Conservation (phyloP, 2,113 vertebrate species). For the Scytalopus superciliaris region DNA sequence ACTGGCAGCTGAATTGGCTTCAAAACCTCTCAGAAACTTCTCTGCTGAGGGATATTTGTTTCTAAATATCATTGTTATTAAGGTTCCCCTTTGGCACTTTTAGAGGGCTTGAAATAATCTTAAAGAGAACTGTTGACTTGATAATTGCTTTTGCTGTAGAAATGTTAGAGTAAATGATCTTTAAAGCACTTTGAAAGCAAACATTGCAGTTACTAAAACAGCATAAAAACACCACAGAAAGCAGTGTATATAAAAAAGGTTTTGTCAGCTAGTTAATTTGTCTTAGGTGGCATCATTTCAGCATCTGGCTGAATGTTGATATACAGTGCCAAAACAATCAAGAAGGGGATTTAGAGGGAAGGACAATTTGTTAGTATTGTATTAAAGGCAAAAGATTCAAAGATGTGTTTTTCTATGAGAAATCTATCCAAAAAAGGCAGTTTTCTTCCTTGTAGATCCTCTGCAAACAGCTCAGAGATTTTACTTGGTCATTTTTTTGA, state of each 20-base stretch:
- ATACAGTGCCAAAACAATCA: not conserved
- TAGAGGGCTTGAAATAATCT: not conserved
- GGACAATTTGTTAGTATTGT: slow-evolving; percentile 7
- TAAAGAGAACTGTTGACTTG: not conserved
- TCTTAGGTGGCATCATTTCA: slow-evolving; percentile 34
- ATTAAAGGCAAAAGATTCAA: not conserved
- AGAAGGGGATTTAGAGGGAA: slow-evolving; percentile 1
- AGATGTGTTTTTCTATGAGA: not conserved
- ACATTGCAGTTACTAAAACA: slow-evolving; percentile 3
- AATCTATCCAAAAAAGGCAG: not conserved
- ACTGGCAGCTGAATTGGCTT: not conserved
- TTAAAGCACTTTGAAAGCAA: slow-evolving; percentile 15
- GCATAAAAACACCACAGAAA: not conserved
- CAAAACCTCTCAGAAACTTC: not conserved
- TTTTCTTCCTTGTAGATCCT: not conserved
- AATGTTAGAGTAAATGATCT: slow-evolving; percentile 2
- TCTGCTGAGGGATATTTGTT: not conserved
- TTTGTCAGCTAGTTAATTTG: slow-evolving; percentile 10
- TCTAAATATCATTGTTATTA: not conserved
- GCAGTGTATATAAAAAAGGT: not conserved
- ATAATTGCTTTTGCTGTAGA: slow-evolving; percentile 13
- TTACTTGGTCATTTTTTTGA: not conserved
- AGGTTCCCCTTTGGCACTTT: not conserved
- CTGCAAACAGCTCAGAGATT: not conserved
- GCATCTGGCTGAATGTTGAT: slow-evolving; percentile 22